Evolutionary conservation across 2,888 invertebrate genomes (phyloP).

Genomic region (Eupsilia transversa): DNA sequence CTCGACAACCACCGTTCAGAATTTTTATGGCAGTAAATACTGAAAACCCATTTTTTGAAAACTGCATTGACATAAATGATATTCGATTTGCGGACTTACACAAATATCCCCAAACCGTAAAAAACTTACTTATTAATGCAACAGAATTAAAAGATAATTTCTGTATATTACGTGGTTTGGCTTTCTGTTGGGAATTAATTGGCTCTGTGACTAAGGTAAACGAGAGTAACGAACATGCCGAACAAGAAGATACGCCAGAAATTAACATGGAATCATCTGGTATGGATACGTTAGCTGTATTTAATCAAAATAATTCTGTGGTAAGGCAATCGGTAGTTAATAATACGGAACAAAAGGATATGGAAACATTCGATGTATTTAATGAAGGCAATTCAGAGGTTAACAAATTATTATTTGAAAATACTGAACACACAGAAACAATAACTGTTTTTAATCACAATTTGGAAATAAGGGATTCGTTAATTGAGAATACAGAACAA

Average conservation of each 20-base stretch:
- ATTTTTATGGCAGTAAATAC: constrained; percentile 83
- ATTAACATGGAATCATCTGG: constrained; percentile 39
- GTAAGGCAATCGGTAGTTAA: neutral
- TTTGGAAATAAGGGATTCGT: constrained; percentile 35
- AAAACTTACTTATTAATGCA: constrained; percentile 81
- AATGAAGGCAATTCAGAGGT: constrained; percentile 24
- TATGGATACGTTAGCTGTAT: constrained; percentile 17
- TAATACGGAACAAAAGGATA: constrained; percentile 17
- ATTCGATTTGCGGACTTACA: constrained; percentile 80
- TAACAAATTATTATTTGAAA: constrained; percentile 18
- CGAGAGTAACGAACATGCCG: constrained; percentile 40
- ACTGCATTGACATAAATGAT: constrained; percentile 82
- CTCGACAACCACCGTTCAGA: constrained; percentile 78
- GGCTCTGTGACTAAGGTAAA: constrained; percentile 81
- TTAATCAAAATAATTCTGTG: constrained; percentile 31
- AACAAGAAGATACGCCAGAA: constrained; percentile 24
- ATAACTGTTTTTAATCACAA: constrained; percentile 25
- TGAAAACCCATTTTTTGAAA: constrained; percentile 74
- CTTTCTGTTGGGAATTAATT: constrained; percentile 85
- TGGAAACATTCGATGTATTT: constrained; percentile 2
- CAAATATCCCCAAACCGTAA: constrained; percentile 83
- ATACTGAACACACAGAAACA: constrained; percentile 17
- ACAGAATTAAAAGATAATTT: constrained; percentile 80
- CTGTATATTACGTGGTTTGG: constrained; percentile 84
- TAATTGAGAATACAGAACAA: constrained; percentile 23